Base-by-base conservation (phyloP, 2,888 invertebrate species). In the Rotaria socialis region DNA sequence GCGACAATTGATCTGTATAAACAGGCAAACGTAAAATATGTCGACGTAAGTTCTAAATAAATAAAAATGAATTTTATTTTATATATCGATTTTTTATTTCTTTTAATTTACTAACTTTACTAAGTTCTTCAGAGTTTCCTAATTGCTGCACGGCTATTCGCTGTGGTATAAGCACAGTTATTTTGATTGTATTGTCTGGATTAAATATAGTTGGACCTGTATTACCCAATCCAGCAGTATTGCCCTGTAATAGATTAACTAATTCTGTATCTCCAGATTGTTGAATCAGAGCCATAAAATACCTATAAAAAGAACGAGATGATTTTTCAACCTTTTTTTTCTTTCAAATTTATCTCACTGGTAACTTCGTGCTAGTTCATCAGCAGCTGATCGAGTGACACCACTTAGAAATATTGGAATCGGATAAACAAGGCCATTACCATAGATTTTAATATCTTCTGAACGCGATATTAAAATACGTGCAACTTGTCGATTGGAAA, bases 191-290 rank as follows among this genome's bases (percentile, higher is more conserved):
- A 75, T 75, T 75, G 8, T 43, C 22, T 43, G 75, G 75, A 75
- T 75, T 75, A 19, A 43, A 75, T 41, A 43, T 43, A 75, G 8
- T 75, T 43, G 75, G 75, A 27, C 60, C 60, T 8, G 16, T 75
- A 75, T 75, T 75, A 24, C 75, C 75, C 43, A 75, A 75, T 22
- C 75, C 75, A 75, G 24, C 43, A 22, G 75, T 75, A 24, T 7
- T 43, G 43, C 75, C 75, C 43, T 43, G 75, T 43, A 75, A 47
- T 47, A 75, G 2, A 75, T 75, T 75, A 22, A 75, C 41, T 75
- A 75, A 41, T 75, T 75, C 75, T 43, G 75, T 75, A 41, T 75
- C 75, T 22, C 75, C 75, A 41, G 75, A 75, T 47, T 75, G 75
- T 75, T 75, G 75, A 43, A 75, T 47, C 1, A 75, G 43, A 22